These are phyloP conservation scores for Scopus umbretta DNA, from an alignment of 2,113 vertebrate genomes.

Conservation along the genomic window DNA sequence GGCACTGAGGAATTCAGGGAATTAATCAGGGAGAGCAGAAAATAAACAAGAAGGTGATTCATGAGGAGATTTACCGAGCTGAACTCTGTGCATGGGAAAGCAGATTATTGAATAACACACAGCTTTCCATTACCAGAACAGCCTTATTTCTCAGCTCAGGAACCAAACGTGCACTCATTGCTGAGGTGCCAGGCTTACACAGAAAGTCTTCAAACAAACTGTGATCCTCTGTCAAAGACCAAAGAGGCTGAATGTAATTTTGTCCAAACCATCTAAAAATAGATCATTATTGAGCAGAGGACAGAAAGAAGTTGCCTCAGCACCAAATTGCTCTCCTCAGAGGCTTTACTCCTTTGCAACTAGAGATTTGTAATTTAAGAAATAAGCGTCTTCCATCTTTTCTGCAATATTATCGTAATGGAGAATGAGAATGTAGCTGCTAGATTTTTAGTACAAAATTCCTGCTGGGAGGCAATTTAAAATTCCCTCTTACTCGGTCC, in stretches of 20 bases:
- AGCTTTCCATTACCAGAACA: not conserved
- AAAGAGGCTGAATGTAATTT: not conserved
- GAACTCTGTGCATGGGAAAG: not conserved
- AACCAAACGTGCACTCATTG: accelerated
- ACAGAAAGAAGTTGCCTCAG: not conserved
- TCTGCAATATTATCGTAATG: not conserved
- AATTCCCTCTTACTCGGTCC: not conserved
- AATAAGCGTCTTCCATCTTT: not conserved
- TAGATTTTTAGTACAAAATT: not conserved
- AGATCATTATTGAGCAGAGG: not conserved
- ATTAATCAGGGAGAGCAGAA: conserved; percentile 1
- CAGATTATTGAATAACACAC: not conserved
- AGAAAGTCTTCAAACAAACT: not conserved
- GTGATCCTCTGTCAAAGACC: not conserved
- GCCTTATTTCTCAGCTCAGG: not conserved
- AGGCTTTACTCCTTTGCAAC: not conserved
- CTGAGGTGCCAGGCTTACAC: not conserved
- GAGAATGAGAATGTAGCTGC: not conserved
- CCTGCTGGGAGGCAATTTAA: not conserved
- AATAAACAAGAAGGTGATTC: conserved; percentile 40
- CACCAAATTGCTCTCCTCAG: not conserved
- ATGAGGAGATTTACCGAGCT: not conserved
- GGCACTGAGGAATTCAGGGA: not conserved
- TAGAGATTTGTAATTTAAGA: not conserved
- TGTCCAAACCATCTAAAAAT: not conserved